phyloP scores from a whole-genome alignment of 2,888 invertebrate species.

The Conchocele bisecta region DNA sequence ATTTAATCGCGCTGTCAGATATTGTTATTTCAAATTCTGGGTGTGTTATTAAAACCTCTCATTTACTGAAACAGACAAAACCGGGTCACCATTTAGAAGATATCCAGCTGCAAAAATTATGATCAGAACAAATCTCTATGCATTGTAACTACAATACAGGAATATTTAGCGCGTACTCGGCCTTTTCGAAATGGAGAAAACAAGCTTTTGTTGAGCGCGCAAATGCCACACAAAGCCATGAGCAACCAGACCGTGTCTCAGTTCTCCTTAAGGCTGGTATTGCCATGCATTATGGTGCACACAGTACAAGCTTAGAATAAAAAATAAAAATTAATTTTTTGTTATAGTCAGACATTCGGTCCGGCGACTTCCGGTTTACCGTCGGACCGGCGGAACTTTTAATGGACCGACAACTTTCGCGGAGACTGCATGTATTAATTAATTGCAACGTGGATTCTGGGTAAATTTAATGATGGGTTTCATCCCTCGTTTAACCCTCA shows the following conservation, averaged over 20 bases:
- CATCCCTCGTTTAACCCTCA: no score
- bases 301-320: no score
- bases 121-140: constrained; percentile 21
- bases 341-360: no score
- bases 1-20: constrained; percentile 27
- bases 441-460: no score
- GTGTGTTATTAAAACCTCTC: constrained; percentile 23
- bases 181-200: constrained; percentile 6
- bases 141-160: constrained; percentile 11
- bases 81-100: constrained; percentile 26
- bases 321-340: no score
- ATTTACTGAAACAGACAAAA: constrained; percentile 35
- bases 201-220: constrained; percentile 17
- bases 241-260: constrained; percentile 24
- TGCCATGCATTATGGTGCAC: constrained; percentile 27
- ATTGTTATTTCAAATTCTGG: neutral
- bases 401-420: no score
- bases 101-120: constrained; percentile 19
- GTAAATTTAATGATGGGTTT: no score
- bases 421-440: no score
- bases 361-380: no score
- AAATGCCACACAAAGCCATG: constrained; percentile 26
- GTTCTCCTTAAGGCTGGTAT: constrained; percentile 27
- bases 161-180: constrained; percentile 23
- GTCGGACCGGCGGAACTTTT: no score